Evolutionary conservation across 2,888 invertebrate genomes (phyloP).

Genomic region (Candidula unifasciata): DNA sequence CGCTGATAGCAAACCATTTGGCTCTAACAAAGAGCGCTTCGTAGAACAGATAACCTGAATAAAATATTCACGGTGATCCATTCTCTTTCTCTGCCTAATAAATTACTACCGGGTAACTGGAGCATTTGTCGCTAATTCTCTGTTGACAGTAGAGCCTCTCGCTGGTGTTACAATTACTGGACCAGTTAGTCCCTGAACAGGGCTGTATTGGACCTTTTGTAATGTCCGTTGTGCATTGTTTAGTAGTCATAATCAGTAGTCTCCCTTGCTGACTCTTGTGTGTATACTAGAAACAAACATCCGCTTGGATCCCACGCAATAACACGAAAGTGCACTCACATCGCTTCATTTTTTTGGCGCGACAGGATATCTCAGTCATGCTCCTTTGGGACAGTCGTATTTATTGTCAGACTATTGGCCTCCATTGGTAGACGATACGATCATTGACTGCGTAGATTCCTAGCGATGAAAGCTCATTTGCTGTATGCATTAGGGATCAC

Average conservation of each 20-base stretch:
- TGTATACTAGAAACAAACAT: neutral
- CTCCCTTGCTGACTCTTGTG: neutral
- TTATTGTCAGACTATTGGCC: too few species aligned
- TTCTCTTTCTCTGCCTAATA: neutral
- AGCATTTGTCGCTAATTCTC: neutral
- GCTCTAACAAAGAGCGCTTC: too few species aligned
- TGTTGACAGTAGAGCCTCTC: neutral
- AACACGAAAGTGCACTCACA: conserved; percentile 1
- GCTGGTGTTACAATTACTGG: neutral
- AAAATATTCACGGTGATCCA: too few species aligned
- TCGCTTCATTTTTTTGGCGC: neutral
- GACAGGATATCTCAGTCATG: neutral
- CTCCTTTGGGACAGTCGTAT: neutral
- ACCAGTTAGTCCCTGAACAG: neutral
- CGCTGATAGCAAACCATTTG: too few species aligned
- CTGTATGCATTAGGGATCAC: neutral
- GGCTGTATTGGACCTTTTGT: neutral
- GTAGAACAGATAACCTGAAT: too few species aligned
- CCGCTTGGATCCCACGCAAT: neutral
- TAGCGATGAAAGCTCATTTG: too few species aligned
- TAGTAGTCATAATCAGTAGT: neutral
- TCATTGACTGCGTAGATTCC: too few species aligned
- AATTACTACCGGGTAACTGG: neutral
- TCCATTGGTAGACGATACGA: too few species aligned
- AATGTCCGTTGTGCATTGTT: neutral